phyloP scores from a whole-genome alignment of 2,113 vertebrate genomes.

The Amphilophus citrinellus region DNA sequence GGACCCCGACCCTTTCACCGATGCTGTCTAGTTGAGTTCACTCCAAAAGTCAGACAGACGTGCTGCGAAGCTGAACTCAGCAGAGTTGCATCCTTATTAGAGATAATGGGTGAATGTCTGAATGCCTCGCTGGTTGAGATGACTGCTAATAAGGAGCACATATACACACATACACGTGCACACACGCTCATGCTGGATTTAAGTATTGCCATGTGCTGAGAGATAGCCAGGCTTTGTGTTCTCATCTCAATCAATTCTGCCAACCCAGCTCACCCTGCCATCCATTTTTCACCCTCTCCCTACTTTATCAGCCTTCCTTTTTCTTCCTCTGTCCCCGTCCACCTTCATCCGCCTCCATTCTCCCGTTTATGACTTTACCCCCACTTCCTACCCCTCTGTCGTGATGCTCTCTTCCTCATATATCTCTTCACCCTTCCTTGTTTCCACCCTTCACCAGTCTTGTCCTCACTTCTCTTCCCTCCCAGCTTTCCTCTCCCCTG shows the following conservation, averaged over 20 bases:
- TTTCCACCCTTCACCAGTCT: slow-evolving; percentile 29
- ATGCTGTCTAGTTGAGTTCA: slow-evolving; percentile 19
- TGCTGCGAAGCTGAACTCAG: slow-evolving; percentile 29
- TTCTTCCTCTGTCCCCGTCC: slow-evolving; percentile 29
- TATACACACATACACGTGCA: neutral
- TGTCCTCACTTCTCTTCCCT: neutral
- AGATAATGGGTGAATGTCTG: slow-evolving; percentile 52
- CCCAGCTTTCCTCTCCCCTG: slow-evolving; percentile 23
- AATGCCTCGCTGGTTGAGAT: slow-evolving; percentile 37
- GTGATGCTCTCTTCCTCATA: slow-evolving; percentile 25
- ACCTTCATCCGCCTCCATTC: slow-evolving; percentile 20
- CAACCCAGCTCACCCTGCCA: neutral
- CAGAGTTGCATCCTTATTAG: slow-evolving; percentile 46
- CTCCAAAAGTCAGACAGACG: slow-evolving; percentile 21
- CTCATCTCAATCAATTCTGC: slow-evolving; percentile 26
- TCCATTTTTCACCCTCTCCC: slow-evolving; percentile 22
- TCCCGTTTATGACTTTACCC: slow-evolving; percentile 37
- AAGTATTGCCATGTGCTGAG: neutral
- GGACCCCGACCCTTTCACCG: neutral
- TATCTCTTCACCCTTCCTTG: slow-evolving; percentile 22
- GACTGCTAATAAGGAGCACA: slow-evolving; percentile 42
- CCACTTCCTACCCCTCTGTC: slow-evolving; percentile 37
- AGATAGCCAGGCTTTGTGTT: slow-evolving; percentile 35
- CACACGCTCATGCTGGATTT: neutral
- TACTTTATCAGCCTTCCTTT: slow-evolving; percentile 20